Conservation (phyloP, 2,888 invertebrate species). For the Synanthedon vespiformis region DNA sequence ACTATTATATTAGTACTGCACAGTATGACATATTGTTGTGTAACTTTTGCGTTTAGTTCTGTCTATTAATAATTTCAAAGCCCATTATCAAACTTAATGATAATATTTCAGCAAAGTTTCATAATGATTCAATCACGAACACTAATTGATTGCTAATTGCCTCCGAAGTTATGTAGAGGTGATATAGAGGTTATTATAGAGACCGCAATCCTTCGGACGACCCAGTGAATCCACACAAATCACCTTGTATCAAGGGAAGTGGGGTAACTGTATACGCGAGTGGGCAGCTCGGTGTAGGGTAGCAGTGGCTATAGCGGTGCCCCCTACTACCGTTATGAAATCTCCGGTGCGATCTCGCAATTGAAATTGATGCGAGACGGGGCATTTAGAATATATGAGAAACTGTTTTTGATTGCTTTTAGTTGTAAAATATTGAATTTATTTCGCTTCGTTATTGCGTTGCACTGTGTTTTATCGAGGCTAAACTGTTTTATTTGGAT, state of each 20-base stretch:
- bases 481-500: too few relatives aligned
- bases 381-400: neutral
- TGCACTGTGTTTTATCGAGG: too few relatives aligned
- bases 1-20: too few relatives aligned
- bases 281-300: conserved; percentile 15
- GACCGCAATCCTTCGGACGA: neutral
- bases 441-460: too few relatives aligned
- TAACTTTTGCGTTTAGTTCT: too few relatives aligned
- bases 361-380: conserved; percentile 17
- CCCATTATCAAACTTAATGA: too few relatives aligned
- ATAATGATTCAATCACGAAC: too few relatives aligned
- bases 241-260: conserved; percentile 22
- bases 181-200: neutral
- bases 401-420: neutral
- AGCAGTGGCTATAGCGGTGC: conserved; percentile 17
- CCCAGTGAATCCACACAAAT: conserved; percentile 2
- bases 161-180: too few relatives aligned
- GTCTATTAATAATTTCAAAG: too few relatives aligned
- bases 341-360: conserved; percentile 18
- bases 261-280: conserved; percentile 29
- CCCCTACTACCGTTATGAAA: conserved; percentile 19
- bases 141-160: too few relatives aligned
- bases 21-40: too few relatives aligned
- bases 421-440: neutral
- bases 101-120: too few relatives aligned